Evolutionary conservation across 2,113 vertebrate species (phyloP).

Genomic region (Rhegmatorhina hoffmannsi): DNA sequence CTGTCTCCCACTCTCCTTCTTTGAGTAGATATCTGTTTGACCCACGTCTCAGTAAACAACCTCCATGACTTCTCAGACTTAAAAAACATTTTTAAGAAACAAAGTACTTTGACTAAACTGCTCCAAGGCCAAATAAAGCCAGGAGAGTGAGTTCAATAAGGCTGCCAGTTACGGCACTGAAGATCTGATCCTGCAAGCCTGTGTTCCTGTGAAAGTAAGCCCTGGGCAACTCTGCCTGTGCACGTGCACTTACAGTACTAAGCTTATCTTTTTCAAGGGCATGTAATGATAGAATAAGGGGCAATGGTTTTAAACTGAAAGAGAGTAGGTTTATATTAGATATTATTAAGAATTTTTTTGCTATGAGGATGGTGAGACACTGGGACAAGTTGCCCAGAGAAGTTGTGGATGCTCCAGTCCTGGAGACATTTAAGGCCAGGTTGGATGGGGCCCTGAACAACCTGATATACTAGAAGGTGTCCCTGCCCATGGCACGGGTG

Average conservation of each 20-base stretch:
- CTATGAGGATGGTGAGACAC: neutral
- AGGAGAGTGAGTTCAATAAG: neutral
- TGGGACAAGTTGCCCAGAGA: neutral
- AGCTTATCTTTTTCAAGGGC: neutral
- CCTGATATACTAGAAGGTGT: neutral
- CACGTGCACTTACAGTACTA: neutral
- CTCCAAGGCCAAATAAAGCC: neutral
- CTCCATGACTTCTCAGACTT: neutral
- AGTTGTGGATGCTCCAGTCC: neutral
- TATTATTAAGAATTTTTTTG: neutral
- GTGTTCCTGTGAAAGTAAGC: neutral
- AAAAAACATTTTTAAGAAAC: neutral
- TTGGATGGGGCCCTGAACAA: neutral
- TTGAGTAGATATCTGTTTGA: neutral
- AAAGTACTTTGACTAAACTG: neutral
- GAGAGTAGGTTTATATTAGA: neutral
- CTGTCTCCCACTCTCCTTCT: neutral
- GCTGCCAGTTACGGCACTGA: neutral
- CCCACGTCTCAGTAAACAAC: neutral
- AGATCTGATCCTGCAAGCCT: neutral
- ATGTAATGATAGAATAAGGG: neutral
- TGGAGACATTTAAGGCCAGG: neutral
- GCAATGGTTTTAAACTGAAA: neutral
- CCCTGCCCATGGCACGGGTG: rapidly evolving
- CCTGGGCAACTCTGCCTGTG: neutral